Base-by-base conservation (phyloP, 1,140 invertebrate species). In the Helicoverpa armigera region DNA sequence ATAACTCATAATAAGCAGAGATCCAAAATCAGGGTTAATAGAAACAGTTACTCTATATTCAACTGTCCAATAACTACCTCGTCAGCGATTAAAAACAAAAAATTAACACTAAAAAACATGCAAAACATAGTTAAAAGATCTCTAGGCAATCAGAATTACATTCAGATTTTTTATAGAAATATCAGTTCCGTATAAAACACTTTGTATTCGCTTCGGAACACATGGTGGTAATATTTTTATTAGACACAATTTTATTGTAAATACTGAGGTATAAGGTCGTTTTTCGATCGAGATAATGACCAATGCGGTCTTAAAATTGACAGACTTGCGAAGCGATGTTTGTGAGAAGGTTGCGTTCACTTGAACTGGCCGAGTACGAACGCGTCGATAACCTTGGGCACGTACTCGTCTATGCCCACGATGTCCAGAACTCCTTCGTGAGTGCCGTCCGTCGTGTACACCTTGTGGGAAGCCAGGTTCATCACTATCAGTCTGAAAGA, bases 361-460 rank as follows among this genome's bases (percentile, higher is more conserved):
- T 91, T 85, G 85, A 95, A 95, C 35, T 91, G 88, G 12, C 90
- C 91, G n/a, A 89, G 83, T 0, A 84, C 88, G 80, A 95, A 95
- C 0, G 92, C 94, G 60, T 95, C 94, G 48, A 95, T 87, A 14
- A 94, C 69, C 75, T 92, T 90, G 16, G 94, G 94, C 23, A 92
- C 90, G 84, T 94, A 87, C 50, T 94, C 90, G 84, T 95, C 94
- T 70, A 95, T 73, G 53, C 94, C 94, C 35, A 95, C 82, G 11
- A 94, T 89, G 83, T 95, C 94, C 7, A 95, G 89, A 0, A 95
- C 89, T 4, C 94, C 94, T 48, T 89, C 87, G 82, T 94, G 93
- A 23, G 31, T 85, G 53, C 92, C 94, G 65, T 95, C 91, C 0
- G 90, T 94, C 0, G 92, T 91, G 11, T 58, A 81, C 35, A 91